phyloP scores from a whole-genome alignment of 2,888 invertebrate genomes.

The Stegophylla sp. region DNA sequence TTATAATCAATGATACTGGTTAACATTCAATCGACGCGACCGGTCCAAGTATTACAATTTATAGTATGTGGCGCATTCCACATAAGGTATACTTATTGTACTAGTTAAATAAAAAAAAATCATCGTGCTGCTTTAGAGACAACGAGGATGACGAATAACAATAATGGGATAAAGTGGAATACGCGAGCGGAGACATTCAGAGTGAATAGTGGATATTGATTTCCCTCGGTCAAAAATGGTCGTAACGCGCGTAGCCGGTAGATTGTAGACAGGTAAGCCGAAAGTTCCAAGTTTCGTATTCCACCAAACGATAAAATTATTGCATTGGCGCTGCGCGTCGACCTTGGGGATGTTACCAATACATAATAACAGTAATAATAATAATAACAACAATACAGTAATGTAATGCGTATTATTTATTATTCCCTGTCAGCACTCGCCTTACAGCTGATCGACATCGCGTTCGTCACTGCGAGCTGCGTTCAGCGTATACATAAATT shows the following conservation, averaged over 20 bases:
- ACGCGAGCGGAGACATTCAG: too few species aligned
- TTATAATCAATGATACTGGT: neutral
- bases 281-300: too few species aligned
- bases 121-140: too few species aligned
- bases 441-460: neutral
- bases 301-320: neutral
- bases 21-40: neutral
- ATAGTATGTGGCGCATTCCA: too few species aligned
- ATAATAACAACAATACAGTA: neutral
- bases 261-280: too few species aligned
- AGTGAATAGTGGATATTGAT: constrained; percentile 4
- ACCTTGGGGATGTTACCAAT: neutral
- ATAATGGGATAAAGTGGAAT: too few species aligned
- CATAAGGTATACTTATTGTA: too few species aligned
- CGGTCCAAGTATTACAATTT: neutral
- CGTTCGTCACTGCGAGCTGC: neutral
- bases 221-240: neutral
- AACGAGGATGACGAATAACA: too few species aligned
- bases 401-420: neutral
- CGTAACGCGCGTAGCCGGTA: too few species aligned
- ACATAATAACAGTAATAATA: neutral
- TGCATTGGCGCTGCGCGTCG: neutral
- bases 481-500: neutral
- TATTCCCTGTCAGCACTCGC: neutral
- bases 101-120: too few species aligned